Evolutionary conservation across 1,140 invertebrate genomes (phyloP), one percentile per base, ranked within the genome.

Genomic region (Zaprionus vittiger): DNA sequence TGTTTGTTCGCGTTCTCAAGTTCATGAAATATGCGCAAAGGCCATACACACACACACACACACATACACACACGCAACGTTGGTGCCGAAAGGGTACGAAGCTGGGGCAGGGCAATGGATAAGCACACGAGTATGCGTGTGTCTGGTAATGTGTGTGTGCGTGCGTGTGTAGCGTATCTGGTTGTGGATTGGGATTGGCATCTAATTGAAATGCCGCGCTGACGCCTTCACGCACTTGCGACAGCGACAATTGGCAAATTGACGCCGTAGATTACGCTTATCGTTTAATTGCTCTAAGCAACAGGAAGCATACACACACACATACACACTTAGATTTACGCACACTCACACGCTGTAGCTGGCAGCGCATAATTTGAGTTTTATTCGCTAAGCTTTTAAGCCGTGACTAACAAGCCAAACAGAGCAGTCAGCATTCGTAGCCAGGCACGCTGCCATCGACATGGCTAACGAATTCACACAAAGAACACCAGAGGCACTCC

Each of bases 311-410:
- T 49, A 61, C 62, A 65, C 14, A 49, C 49, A 44, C 34, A 54
- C 55, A 66, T 22, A 2, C 63, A 55, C 56, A 60, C 56, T 9
- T 44, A 34, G 31, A 26, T 56, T 63, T 37, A 41, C 26, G 17
- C 62, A 31, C 65, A 54, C 55, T 31, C 47, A 49, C 49, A 34
- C 54, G 44, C 75, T 54, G 26, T 20, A 31, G 55, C 55, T 59
- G 56, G 41, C 14, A 54, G 72, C 60, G 81, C 84, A 90, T 86
- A 91, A 89, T 89, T 91, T 84, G 60, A 77, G 73, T 91, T 91
- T 91, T 91, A 90, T 91, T 77, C 79, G 71, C 85, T 79, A 80
- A 91, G 86, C 85, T 82, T 91, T 90, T 90, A 91, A 90, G 85
- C 82, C 74, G 63, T 80, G 85, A 82, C 82, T 91, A 82, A 74